Percentiles rank a stretch among this genome's conserved stretches.
Evolutionary conservation across 2,797 vertebrate species (phyloP).

Genomic region (Sus cebifrons): DNA sequence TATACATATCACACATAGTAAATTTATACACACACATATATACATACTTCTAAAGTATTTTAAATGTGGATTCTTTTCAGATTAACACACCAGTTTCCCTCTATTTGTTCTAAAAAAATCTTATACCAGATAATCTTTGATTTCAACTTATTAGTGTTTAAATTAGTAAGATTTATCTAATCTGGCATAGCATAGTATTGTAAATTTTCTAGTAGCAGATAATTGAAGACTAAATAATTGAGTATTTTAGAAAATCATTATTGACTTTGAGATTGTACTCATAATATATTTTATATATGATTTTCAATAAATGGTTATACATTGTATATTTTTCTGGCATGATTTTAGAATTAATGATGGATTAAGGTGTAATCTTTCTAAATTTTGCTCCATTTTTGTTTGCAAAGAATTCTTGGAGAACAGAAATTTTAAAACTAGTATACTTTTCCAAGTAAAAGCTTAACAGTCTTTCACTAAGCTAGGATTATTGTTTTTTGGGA

Average conservation of each 20-base stretch:
- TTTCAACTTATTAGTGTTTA: not conserved
- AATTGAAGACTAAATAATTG: not conserved
- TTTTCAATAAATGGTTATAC: not conserved
- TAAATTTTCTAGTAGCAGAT: not conserved
- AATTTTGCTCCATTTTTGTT: conserved; percentile 69
- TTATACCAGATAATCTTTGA: not conserved
- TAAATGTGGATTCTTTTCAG: not conserved
- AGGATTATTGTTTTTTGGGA: not conserved
- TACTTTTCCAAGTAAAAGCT: conserved; percentile 35
- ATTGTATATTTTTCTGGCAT: not conserved
- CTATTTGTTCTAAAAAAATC: not conserved
- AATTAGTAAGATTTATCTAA: conserved; percentile 20
- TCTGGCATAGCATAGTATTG: not conserved
- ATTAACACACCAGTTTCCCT: not conserved
- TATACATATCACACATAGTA: not conserved
- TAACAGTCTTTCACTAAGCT: not conserved
- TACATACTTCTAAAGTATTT: not conserved
- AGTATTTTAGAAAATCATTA: not conserved
- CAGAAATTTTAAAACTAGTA: conserved; percentile 34
- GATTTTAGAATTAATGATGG: conserved; percentile 53
- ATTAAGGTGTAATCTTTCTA: conserved; percentile 58
- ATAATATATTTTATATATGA: not conserved
- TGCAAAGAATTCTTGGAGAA: not conserved
- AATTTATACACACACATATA: not conserved
- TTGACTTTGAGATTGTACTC: not conserved